phyloP scores from a whole-genome alignment of 2,113 vertebrate genomes.

The Crotophaga sulcirostris region DNA sequence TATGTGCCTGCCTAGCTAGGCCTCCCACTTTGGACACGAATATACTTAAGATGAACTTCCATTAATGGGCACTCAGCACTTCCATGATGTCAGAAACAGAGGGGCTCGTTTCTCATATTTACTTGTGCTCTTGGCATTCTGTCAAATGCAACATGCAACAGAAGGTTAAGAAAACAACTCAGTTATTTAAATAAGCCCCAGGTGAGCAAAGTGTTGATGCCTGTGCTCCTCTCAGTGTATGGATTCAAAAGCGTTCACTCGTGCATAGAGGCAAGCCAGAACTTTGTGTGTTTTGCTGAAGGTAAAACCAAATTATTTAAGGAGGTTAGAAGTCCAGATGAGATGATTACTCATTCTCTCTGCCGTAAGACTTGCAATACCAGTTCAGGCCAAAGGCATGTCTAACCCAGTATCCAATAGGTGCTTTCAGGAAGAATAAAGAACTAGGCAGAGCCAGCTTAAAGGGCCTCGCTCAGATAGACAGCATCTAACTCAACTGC shows the following conservation, averaged over 20 bases:
- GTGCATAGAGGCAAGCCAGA: neutral
- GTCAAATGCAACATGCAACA: neutral
- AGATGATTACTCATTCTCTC: neutral
- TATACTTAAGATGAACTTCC: neutral
- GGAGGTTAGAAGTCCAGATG: neutral
- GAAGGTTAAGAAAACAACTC: neutral
- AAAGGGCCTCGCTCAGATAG: neutral
- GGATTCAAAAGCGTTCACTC: neutral
- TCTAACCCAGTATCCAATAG: neutral
- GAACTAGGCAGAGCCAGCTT: rapidly evolving
- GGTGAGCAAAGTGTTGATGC: neutral
- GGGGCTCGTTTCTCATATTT: neutral
- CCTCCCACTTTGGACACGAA: neutral
- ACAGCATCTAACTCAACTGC: neutral
- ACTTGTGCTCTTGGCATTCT: neutral
- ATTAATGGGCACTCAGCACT: neutral
- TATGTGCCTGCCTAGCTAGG: neutral
- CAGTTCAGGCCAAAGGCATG: neutral
- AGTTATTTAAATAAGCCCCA: neutral
- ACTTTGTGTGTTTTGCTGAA: neutral
- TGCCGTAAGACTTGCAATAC: neutral
- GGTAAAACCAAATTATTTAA: neutral
- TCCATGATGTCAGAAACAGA: neutral
- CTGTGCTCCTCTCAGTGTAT: rapidly evolving
- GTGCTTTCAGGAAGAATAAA: neutral